Conservation (phyloP, 2,888 invertebrate genomes). For the Melieria omissa region DNA sequence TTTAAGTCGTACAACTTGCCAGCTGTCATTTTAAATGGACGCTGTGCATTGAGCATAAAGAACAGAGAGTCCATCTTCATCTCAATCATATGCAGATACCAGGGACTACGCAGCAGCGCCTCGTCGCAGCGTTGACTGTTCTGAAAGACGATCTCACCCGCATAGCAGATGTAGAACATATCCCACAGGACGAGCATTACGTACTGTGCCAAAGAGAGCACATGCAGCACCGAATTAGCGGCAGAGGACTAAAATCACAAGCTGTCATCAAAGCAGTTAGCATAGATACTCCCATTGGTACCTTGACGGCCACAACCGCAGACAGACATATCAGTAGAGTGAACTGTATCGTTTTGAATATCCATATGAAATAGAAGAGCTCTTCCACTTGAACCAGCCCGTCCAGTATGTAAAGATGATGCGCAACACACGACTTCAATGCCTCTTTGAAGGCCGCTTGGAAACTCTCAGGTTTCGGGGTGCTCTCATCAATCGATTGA, state of each 20-base stretch:
- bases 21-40: conserved; percentile 54
- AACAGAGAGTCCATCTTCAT: conserved; percentile 54
- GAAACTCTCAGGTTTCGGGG: conserved; percentile 34
- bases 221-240: conserved; percentile 53
- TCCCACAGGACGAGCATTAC: conserved; percentile 55
- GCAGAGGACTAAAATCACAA: conserved; percentile 46
- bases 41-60: conserved; percentile 51
- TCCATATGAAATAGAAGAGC: conserved; percentile 60
- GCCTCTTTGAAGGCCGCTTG: conserved; percentile 46
- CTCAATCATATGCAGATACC: conserved; percentile 54
- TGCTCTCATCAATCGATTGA: neutral
- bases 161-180: conserved; percentile 60
- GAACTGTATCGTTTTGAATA: conserved; percentile 59
- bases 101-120: conserved; percentile 57
- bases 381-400: conserved; percentile 56
- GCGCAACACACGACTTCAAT: conserved; percentile 55
- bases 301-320: conserved; percentile 61
- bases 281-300: conserved; percentile 25
- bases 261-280: no score
- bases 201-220: conserved; percentile 56
- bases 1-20: conserved; percentile 58
- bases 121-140: conserved; percentile 58
- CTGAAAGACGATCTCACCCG: conserved; percentile 53
- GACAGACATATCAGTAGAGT: conserved; percentile 60
- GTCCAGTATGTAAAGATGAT: conserved; percentile 58